These are phyloP conservation scores for Iselma pallidipennis DNA, from an alignment of 2,888 invertebrate genomes.

Conservation along the genomic window DNA sequence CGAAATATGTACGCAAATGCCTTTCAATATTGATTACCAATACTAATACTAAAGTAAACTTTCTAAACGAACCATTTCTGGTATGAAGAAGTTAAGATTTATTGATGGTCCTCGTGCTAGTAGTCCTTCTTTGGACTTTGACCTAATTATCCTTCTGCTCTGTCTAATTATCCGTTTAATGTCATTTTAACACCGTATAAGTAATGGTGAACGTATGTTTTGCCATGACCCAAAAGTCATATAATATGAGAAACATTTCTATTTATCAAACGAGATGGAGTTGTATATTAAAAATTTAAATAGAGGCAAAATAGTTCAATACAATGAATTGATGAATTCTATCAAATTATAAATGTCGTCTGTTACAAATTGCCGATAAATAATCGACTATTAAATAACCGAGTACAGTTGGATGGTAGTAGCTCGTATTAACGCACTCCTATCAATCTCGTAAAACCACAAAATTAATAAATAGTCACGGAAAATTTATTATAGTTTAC, in stretches of 20 bases:
- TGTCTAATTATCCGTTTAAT: background rate
- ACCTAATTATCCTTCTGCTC: background rate
- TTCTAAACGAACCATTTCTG: background rate
- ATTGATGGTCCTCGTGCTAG: background rate
- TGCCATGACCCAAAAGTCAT: no score
- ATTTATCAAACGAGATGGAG: background rate
- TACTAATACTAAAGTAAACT: background rate
- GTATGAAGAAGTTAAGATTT: background rate
- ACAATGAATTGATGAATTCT: background rate
- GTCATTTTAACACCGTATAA: no score
- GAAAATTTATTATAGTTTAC: background rate
- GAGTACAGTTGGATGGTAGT: background rate
- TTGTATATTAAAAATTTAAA: no score
- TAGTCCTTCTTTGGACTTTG: background rate
- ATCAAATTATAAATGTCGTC: background rate
- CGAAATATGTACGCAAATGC: no score
- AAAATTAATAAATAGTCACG: slow-evolving; percentile 1
- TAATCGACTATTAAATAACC: background rate
- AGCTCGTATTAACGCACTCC: background rate
- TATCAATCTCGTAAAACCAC: background rate
- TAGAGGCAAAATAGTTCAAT: background rate
- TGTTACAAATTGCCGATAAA: background rate
- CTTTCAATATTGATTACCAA: background rate
- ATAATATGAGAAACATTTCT: no score
- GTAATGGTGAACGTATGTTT: no score